These are phyloP conservation scores for Electrophaes corylata DNA, from an alignment of 2,888 invertebrate species.

Conservation along the genomic window DNA sequence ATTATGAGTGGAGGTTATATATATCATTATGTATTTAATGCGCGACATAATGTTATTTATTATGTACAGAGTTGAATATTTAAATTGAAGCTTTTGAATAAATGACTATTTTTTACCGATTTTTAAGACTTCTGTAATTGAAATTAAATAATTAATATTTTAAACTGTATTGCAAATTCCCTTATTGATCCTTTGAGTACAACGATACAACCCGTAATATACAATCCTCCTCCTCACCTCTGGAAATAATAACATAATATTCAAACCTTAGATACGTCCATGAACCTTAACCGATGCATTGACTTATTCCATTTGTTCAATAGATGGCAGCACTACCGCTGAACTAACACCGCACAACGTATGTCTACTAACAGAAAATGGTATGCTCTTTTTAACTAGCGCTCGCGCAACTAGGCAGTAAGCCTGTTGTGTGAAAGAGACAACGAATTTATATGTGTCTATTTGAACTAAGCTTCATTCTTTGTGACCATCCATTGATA, in stretches of 20 bases:
- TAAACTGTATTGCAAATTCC: neutral
- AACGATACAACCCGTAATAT: neutral
- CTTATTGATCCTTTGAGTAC: neutral
- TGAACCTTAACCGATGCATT: neutral
- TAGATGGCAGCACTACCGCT: slow-evolving; percentile 43
- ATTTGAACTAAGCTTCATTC: slow-evolving; percentile 27
- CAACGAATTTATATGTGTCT: slow-evolving; percentile 29
- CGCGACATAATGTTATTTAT: slow-evolving; percentile 40
- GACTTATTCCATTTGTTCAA: slow-evolving; percentile 13
- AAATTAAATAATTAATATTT: neutral
- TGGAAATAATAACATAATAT: no score
- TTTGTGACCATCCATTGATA: slow-evolving; percentile 31
- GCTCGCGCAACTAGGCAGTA: slow-evolving; percentile 19
- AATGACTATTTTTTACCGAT: slow-evolving; percentile 47
- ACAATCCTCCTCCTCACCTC: no score
- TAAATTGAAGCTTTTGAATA: slow-evolving; percentile 56
- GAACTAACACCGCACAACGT: slow-evolving; percentile 8
- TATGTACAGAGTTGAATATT: slow-evolving; percentile 59
- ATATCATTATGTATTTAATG: slow-evolving; percentile 38
- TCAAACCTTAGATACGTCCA: no score
- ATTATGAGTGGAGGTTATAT: slow-evolving; percentile 33
- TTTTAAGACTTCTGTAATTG: neutral
- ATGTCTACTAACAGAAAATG: slow-evolving; percentile 38
- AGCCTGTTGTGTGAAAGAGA: slow-evolving; percentile 57
- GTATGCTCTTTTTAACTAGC: slow-evolving; percentile 41